Evolutionary conservation across 2,113 vertebrate species (phyloP), one percentile per base, ranked within the genome.

Genomic region (Gallinago media): DNA sequence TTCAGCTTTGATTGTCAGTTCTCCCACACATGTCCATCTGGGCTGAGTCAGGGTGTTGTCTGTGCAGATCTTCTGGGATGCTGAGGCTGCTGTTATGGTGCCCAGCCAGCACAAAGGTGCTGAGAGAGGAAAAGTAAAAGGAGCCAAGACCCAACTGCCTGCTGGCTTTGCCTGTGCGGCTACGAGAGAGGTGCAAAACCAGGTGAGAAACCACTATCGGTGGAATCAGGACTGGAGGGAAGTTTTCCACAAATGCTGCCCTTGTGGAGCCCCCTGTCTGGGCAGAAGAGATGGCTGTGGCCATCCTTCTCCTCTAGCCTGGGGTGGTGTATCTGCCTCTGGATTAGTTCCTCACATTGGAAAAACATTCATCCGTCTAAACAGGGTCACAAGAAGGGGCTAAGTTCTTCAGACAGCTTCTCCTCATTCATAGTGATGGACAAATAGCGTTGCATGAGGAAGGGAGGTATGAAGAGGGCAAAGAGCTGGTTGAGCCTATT

Each of bases 391-490:
- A 2, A 26, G n/a, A 85, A 66, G 31, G 22, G 55, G 26, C 23
- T 18, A 61, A 42, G 5, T 63, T 78, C 20, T 85, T 90, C 71
- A 22, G 0, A 0, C 42, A 49, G 16, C 26, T 65, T 85, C 20
- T 54, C 38, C 22, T 77, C 27, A 7, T 63, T 92, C 13, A 3
- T 4, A 72, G 31, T 5, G 3, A 36, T 54, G 67, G 36, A 27
- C 29, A 91, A 88, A 34, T 32, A 46, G 13, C 0, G 0, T 54
- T 3, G 3, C 1, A 1, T 18, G 67, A 70, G 26, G 20, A 36
- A 83, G 19, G 56, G 8, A 71, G 19, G 3, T 34, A 2, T 5
- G 11, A 68, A 81, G 31, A 27, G 20, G 20, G 13, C 40, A 61
- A 82, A 63, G 73, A 78, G 34, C 44, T 91, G 74, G 2, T 34